Percentiles rank a stretch among this genome's conserved stretches.
Evolutionary conservation across 2,797 vertebrate species (phyloP).

Genomic region (Geotrypetes seraphini): DNA sequence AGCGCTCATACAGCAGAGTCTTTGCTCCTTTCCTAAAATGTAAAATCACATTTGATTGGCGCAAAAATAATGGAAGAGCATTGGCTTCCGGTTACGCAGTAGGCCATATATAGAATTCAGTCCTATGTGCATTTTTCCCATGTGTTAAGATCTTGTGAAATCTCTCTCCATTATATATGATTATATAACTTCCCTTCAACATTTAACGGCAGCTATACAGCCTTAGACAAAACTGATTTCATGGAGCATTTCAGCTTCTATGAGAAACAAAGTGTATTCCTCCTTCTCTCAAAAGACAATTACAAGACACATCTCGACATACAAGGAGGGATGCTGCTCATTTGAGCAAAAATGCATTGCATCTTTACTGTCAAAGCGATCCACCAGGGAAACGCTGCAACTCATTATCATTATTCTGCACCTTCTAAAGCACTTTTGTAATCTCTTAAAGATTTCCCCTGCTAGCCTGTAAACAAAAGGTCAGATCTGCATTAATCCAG

Average conservation of each 20-base stretch:
- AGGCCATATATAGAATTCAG: no score
- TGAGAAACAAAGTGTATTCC: conserved; percentile 5
- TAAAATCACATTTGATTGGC: no score
- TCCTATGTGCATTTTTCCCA: no score
- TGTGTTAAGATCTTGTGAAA: no score
- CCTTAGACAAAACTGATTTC: background rate
- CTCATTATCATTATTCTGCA: conserved; percentile 30
- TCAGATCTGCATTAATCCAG: conserved; percentile 36
- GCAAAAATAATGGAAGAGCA: no score
- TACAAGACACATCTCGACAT: conserved; percentile 4
- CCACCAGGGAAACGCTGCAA: conserved; percentile 18
- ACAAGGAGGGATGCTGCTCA: conserved; percentile 20
- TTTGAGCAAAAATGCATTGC: conserved; percentile 22
- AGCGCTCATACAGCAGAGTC: no score
- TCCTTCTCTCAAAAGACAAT: conserved; percentile 1
- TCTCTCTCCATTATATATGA: no score
- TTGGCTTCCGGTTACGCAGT: no score
- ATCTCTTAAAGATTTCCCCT: conserved; percentile 35
- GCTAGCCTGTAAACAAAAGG: conserved; percentile 42
- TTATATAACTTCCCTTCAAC: no score
- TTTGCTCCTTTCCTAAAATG: no score
- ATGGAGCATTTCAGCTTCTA: background rate
- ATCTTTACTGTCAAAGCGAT: conserved; percentile 21
- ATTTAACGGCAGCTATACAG: no score
- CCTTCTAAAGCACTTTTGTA: conserved; percentile 26